phyloP scores from a whole-genome alignment of 2,888 invertebrate species.

The Phlogophora meticulosa region DNA sequence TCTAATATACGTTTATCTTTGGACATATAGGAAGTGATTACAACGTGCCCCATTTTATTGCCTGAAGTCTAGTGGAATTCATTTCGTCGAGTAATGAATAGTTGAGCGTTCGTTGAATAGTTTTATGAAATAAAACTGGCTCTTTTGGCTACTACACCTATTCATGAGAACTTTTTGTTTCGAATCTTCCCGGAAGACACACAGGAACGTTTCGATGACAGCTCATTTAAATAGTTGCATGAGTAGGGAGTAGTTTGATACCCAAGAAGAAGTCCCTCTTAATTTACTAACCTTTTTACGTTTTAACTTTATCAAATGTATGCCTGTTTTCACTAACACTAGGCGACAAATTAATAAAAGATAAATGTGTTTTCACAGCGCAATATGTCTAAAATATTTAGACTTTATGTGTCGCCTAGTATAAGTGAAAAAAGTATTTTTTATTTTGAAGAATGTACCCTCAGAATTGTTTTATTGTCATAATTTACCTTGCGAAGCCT shows the following conservation, averaged over 20 bases:
- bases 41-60: constrained; percentile 35
- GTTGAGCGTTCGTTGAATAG: constrained; percentile 16
- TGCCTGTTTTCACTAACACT: too few species aligned
- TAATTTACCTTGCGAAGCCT: constrained; percentile 44
- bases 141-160: not conserved
- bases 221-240: not conserved
- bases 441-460: constrained; percentile 16
- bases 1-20: constrained; percentile 51
- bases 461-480: constrained; percentile 38
- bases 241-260: not conserved
- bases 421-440: not conserved
- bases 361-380: too few species aligned
- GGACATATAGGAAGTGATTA: constrained; percentile 26
- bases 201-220: not conserved
- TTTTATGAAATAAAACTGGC: constrained; percentile 17
- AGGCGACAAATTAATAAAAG: too few species aligned
- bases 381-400: too few species aligned
- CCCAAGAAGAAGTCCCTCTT: not conserved
- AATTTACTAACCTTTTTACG: not conserved
- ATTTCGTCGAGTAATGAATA: constrained; percentile 29
- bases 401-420: too few species aligned
- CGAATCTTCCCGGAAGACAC: not conserved
- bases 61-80: constrained; percentile 24
- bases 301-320: constrained; percentile 14
- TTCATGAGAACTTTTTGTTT: constrained; percentile 1